These are phyloP conservation scores for Sanderia malayensis DNA, from an alignment of 30 jellyfish, hydroid and myxozoan genomes.

Conservation along the genomic window DNA sequence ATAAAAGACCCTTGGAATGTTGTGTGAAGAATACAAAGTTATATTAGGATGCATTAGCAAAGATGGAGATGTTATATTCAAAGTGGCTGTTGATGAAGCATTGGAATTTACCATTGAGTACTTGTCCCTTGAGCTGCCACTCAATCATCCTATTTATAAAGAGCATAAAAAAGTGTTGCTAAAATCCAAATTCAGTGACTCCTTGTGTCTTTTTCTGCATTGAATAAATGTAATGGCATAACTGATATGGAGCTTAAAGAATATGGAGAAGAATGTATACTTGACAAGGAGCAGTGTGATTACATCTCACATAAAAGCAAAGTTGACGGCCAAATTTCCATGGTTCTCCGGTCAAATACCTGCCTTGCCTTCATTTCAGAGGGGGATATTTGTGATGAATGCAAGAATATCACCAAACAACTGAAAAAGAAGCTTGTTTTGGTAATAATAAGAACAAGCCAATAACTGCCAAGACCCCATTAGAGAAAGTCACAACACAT, in stretches of 20 bases:
- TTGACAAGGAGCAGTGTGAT: constrained; percentile 22
- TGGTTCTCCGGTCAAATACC: constrained; percentile 40
- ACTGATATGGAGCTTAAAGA: constrained; percentile 26
- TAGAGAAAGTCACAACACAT: constrained; percentile 28
- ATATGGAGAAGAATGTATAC: constrained; percentile 32
- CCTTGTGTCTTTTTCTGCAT: constrained; percentile 41
- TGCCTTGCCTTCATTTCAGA: constrained; percentile 29
- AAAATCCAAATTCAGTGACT: constrained; percentile 40
- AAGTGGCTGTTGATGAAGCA: constrained; percentile 46
- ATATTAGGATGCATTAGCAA: constrained; percentile 18
- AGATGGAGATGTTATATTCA: constrained; percentile 43
- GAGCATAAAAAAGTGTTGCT: constrained; percentile 39
- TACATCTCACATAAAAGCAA: constrained; percentile 31
- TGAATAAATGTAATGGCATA: constrained; percentile 42
- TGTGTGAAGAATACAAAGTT: constrained; percentile 14
- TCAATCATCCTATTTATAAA: constrained; percentile 41
- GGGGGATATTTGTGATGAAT: constrained; percentile 35
- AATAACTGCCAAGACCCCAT: constrained; percentile 33
- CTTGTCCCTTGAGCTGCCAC: constrained; percentile 60
- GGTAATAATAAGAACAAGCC: constrained; percentile 25
- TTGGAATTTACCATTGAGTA: constrained; percentile 49
- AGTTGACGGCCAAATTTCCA: constrained; percentile 34
- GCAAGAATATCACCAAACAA: constrained; percentile 36
- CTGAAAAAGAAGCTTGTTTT: constrained; percentile 36
- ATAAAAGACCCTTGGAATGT: constrained; percentile 52